These are phyloP conservation scores for Linyphia triangularis DNA, from an alignment of 2,888 invertebrate species.

Conservation along the genomic window DNA sequence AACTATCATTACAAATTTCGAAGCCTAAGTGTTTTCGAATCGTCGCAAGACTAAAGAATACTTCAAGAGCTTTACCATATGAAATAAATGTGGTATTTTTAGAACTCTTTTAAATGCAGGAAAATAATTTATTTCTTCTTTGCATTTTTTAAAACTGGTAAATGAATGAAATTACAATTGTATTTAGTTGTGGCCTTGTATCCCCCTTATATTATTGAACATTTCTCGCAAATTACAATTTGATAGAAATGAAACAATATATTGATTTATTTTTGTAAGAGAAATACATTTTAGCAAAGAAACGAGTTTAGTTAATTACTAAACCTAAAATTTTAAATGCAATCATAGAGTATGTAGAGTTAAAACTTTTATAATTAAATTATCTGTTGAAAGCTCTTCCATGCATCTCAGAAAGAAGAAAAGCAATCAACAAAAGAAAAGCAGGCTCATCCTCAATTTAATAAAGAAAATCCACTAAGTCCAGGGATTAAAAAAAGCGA, in stretches of 20 bases:
- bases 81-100: no score
- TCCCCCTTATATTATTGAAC: not conserved
- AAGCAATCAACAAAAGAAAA: slow-evolving; percentile 65
- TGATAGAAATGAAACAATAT: slow-evolving; percentile 9
- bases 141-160: slow-evolving; percentile 35
- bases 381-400: slow-evolving; percentile 71
- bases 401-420: slow-evolving; percentile 29
- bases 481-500: slow-evolving; percentile 74
- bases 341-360: slow-evolving; percentile 62
- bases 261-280: slow-evolving; percentile 26
- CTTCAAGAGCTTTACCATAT: no score
- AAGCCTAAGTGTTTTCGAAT: no score
- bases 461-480: slow-evolving; percentile 74
- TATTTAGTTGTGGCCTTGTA: not conserved
- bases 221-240: not conserved
- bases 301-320: slow-evolving; percentile 30
- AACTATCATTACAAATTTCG: no score
- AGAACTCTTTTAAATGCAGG: slow-evolving; percentile 34
- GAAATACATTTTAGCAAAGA: not conserved
- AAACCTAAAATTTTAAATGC: slow-evolving; percentile 48
- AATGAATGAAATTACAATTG: no score
- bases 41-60: no score
- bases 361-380: slow-evolving; percentile 74
- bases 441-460: slow-evolving; percentile 70
- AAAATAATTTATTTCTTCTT: slow-evolving; percentile 45